phyloP scores from a whole-genome alignment of 2,888 invertebrate genomes.

The Eudemis profundana region DNA sequence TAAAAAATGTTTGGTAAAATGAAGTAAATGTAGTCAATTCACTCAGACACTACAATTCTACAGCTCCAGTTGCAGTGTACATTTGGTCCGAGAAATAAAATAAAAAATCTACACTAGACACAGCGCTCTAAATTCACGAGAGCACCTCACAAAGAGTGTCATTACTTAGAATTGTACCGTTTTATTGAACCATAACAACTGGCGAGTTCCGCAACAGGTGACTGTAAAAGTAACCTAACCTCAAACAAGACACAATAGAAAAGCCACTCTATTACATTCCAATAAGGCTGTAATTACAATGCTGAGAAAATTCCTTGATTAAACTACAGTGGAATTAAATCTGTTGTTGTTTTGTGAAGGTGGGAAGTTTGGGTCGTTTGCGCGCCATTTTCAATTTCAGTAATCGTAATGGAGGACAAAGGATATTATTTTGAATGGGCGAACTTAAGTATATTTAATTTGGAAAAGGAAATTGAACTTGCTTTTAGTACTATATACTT shows the following conservation, averaged over 20 bases:
- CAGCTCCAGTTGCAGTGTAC: conserved; percentile 30
- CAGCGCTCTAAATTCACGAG: conserved; percentile 63
- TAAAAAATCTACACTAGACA: conserved; percentile 30
- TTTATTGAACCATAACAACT: conserved; percentile 75
- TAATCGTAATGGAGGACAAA: conserved; percentile 44
- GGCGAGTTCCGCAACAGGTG: conserved; percentile 70
- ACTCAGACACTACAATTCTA: not conserved
- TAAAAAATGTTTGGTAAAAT: not conserved
- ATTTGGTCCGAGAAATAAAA: conserved; percentile 36
- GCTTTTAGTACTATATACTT: not conserved
- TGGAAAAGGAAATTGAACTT: conserved; percentile 22
- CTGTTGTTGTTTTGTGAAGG: conserved; percentile 61
- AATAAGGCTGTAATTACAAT: conserved; percentile 46
- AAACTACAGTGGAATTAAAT: conserved; percentile 66
- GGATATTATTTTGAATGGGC: conserved; percentile 31
- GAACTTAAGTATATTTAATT: conserved; percentile 22
- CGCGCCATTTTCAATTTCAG: conserved; percentile 43
- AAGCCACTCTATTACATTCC: conserved; percentile 19
- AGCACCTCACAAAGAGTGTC: conserved; percentile 56
- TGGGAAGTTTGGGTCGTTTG: conserved; percentile 49
- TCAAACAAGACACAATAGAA: conserved; percentile 45
- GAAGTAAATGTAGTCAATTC: not conserved
- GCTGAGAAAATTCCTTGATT: conserved; percentile 51
- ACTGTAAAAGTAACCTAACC: conserved; percentile 54
- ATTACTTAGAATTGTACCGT: conserved; percentile 65